These are phyloP conservation scores for Theristicus caerulescens DNA, from an alignment of 2,113 vertebrate genomes.

Conservation along the genomic window DNA sequence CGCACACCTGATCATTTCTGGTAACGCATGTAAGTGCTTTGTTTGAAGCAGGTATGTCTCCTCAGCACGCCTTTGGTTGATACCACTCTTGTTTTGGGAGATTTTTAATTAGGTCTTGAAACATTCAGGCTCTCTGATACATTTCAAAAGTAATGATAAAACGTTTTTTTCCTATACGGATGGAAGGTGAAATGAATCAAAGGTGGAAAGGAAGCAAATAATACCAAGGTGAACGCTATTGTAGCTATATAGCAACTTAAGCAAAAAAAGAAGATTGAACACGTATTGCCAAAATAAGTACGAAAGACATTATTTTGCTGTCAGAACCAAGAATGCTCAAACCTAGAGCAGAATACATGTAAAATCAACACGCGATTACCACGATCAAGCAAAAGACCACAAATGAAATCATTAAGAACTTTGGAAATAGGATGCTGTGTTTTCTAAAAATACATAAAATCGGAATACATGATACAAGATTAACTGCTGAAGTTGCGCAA, in stretches of 20 bases:
- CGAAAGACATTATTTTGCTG: background rate
- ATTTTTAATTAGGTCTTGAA: background rate
- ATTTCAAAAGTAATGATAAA: background rate
- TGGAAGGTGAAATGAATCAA: background rate
- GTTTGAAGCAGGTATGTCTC: accelerated
- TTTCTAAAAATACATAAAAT: background rate
- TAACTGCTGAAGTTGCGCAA: accelerated
- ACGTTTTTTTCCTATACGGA: background rate
- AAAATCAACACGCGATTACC: background rate
- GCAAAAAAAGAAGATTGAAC: background rate
- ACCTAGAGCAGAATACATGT: background rate
- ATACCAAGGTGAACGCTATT: background rate
- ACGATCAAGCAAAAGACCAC: background rate
- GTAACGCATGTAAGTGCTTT: background rate
- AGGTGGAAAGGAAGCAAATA: background rate
- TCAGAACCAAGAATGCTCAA: background rate
- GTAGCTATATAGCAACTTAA: background rate
- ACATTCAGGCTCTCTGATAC: background rate
- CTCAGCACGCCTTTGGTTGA: accelerated
- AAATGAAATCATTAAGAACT: background rate
- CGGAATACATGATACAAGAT: background rate
- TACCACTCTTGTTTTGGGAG: accelerated
- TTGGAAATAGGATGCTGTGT: background rate
- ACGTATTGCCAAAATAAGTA: background rate
- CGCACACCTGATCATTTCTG: accelerated